phyloP scores from a whole-genome alignment of 2,888 invertebrate genomes.

The Phlogophora meticulosa region DNA sequence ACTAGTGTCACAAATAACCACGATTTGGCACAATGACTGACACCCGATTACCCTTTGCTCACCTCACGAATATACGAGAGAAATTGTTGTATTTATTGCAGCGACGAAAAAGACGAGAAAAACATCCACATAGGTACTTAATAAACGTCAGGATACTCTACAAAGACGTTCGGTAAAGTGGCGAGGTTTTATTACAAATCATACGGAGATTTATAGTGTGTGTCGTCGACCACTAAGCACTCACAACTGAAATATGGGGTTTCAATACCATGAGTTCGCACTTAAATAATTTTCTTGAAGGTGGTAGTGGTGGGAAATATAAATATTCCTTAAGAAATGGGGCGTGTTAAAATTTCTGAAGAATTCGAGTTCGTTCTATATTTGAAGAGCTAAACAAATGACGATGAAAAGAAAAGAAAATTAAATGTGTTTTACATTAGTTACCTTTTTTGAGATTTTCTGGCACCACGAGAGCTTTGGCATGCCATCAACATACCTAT shows the following conservation, averaged over 20 bases:
- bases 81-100: conserved; percentile 60
- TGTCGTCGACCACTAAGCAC: conserved; percentile 73
- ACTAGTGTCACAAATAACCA: conserved; percentile 22
- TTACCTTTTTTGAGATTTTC: conserved; percentile 44
- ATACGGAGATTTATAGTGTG: conserved; percentile 78
- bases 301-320: conserved; percentile 3
- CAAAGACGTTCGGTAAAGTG: conserved; percentile 65
- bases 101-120: conserved; percentile 41
- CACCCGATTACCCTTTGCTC: conserved; percentile 60
- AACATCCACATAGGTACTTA: conserved; percentile 56
- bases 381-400: conserved; percentile 39
- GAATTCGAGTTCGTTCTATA: conserved; percentile 23
- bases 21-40: conserved; percentile 59
- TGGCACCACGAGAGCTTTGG: conserved; percentile 38
- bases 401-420: conserved; percentile 20
- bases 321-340: conserved; percentile 17
- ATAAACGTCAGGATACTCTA: conserved; percentile 57
- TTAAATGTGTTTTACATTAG: not conserved
- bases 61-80: conserved; percentile 49
- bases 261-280: conserved; percentile 67
- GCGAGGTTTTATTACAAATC: conserved; percentile 78
- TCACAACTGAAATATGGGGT: conserved; percentile 73
- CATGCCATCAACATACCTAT: conserved; percentile 21
- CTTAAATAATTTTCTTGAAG: conserved; percentile 52
- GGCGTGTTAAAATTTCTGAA: conserved; percentile 22